phyloP scores from a whole-genome alignment of 2,113 vertebrate species.

The Sigmodon hispidus region DNA sequence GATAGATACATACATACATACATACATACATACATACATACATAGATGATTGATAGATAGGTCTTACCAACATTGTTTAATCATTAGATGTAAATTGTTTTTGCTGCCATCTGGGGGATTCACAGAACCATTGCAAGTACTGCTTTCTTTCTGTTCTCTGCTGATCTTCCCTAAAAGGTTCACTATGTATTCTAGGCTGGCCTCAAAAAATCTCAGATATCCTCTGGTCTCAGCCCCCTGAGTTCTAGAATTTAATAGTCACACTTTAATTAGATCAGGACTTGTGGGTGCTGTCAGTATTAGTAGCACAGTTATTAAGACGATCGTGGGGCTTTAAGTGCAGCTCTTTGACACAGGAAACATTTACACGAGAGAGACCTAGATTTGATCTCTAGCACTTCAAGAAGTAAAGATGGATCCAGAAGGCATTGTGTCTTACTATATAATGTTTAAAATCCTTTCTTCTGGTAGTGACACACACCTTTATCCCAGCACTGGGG shows the following conservation, averaged over 20 bases:
- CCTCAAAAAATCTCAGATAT: neutral
- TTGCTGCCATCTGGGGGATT: constrained; percentile 85
- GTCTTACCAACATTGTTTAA: neutral
- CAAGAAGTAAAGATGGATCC: neutral
- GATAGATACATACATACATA: neutral
- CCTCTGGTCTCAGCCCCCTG: neutral
- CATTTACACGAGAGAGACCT: neutral
- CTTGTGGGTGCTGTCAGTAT: neutral
- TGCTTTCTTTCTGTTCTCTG: neutral
- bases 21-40: neutral
- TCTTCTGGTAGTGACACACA: neutral
- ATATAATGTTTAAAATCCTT: neutral
- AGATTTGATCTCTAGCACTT: neutral
- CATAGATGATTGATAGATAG: neutral
- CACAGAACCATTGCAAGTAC: constrained; percentile 21
- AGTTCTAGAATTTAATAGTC: neutral
- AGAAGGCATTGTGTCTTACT: neutral
- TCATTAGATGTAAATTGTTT: constrained; percentile 17
- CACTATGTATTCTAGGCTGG: neutral
- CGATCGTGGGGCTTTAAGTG: neutral
- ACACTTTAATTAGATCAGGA: neutral
- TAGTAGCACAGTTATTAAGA: neutral
- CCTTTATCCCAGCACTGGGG: neutral
- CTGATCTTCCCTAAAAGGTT: neutral
- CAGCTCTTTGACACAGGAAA: neutral